A percentile compares a stretch with the other conserved stretches of the same genome.
These are phyloP conservation scores for Tangachromis dhanisi DNA, from an alignment of 2,113 vertebrate species.

Conservation along the genomic window DNA sequence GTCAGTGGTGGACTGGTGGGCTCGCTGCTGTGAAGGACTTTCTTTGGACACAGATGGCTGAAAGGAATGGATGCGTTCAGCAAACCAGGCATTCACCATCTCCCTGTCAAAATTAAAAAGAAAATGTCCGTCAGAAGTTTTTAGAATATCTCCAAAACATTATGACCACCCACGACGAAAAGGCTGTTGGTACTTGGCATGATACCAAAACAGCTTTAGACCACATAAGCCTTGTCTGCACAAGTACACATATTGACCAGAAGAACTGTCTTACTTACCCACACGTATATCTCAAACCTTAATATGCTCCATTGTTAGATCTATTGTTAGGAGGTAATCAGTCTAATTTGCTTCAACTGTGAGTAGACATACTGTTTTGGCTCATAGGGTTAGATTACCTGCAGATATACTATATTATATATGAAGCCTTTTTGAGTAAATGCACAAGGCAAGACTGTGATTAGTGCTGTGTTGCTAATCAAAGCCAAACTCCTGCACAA, in stretches of 20 bases:
- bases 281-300: neutral
- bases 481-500: neutral
- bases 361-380: neutral
- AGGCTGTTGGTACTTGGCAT: neutral
- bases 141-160: neutral
- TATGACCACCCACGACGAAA: neutral
- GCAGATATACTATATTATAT: neutral
- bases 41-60: constrained; percentile 69
- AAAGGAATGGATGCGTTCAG: constrained; percentile 91
- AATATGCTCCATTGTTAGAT: neutral
- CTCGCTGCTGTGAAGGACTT: constrained; percentile 60
- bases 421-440: neutral
- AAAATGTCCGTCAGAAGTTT: neutral
- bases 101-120: constrained; percentile 71
- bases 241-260: neutral
- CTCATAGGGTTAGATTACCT: neutral
- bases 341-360: neutral
- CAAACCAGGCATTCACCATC: constrained; percentile 98
- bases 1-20: constrained; percentile 60
- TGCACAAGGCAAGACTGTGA: neutral
- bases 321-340: neutral
- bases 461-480: neutral
- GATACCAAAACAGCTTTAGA: neutral
- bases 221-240: neutral
- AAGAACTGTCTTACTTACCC: neutral